phyloP scores from a whole-genome alignment of 2,888 invertebrate genomes.

The Leuctra nigra region DNA sequence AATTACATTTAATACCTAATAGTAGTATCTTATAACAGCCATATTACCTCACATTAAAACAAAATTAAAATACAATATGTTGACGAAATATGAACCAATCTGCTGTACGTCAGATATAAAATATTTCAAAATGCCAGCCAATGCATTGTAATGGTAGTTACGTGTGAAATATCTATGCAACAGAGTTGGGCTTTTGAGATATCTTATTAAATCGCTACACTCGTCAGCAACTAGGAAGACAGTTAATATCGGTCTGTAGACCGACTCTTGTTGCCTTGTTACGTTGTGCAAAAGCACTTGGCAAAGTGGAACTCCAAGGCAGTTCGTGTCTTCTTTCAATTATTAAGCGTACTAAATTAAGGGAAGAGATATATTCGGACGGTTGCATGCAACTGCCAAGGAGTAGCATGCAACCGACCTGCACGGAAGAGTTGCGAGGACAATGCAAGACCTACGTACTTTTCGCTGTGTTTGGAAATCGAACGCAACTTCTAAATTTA shows the following conservation, averaged over 20 bases:
- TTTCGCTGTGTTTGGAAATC: conserved; percentile 6
- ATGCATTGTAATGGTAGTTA: too few relatives aligned
- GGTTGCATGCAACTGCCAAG: background rate
- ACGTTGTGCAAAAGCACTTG: conserved; percentile 30
- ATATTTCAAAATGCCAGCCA: too few relatives aligned
- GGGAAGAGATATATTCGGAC: conserved; percentile 28
- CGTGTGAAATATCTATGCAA: too few relatives aligned
- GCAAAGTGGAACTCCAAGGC: conserved; percentile 26
- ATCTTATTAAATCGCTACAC: conserved; percentile 25
- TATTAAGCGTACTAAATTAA: conserved; percentile 32
- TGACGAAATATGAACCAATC: too few relatives aligned
- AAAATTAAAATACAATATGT: too few relatives aligned
- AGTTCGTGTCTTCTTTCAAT: conserved; percentile 23
- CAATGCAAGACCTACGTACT: conserved; percentile 7
- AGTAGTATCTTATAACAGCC: too few relatives aligned
- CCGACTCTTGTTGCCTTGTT: conserved; percentile 13
- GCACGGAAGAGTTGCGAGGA: conserved; percentile 3
- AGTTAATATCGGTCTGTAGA: conserved; percentile 12
- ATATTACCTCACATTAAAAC: too few relatives aligned
- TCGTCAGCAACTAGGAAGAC: conserved; percentile 31
- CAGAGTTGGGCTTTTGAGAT: too few relatives aligned
- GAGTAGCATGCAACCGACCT: background rate
- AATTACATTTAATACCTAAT: too few relatives aligned
- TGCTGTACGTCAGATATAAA: too few relatives aligned
- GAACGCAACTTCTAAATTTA: conserved; percentile 4